Evolutionary conservation across 2,113 vertebrate genomes (phyloP).

Genomic region (Sakesphorus luctuosus): DNA sequence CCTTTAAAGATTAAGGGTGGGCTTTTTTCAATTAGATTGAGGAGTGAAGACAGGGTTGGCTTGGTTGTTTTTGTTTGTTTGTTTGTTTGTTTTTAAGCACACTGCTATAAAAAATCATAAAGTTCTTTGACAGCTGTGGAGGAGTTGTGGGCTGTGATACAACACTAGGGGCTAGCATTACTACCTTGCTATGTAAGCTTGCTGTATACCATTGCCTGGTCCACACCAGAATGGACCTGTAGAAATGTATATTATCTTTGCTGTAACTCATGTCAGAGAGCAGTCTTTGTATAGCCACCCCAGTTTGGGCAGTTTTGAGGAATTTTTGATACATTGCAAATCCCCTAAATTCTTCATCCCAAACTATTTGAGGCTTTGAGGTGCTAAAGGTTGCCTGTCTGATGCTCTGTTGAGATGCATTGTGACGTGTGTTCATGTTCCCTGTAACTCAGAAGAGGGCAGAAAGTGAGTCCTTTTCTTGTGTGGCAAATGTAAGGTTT

Average conservation of each 20-base stretch:
- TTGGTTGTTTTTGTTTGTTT: not conserved
- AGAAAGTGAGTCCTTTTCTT: not conserved
- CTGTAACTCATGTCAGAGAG: not conserved
- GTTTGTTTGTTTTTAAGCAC: not conserved
- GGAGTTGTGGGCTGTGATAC: not conserved
- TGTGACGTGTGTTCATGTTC: not conserved
- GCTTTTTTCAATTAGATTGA: no score
- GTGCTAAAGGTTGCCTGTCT: accelerated
- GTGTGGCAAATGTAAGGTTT: not conserved
- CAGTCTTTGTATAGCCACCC: not conserved
- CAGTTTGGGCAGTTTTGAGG: not conserved
- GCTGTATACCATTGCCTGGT: not conserved
- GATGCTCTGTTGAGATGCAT: not conserved
- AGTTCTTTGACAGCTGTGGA: not conserved
- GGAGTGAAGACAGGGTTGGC: no score
- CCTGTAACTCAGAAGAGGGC: not conserved
- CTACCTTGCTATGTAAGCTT: not conserved
- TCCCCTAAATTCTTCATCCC: not conserved
- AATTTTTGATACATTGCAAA: not conserved
- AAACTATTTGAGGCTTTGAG: not conserved
- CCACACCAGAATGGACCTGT: not conserved
- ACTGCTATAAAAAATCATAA: not conserved
- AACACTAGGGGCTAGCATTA: not conserved
- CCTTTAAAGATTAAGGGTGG: not conserved
- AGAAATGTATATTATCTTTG: not conserved